These are phyloP conservation scores for Celastrina argiolus DNA, from an alignment of 2,888 invertebrate genomes.

Conservation along the genomic window DNA sequence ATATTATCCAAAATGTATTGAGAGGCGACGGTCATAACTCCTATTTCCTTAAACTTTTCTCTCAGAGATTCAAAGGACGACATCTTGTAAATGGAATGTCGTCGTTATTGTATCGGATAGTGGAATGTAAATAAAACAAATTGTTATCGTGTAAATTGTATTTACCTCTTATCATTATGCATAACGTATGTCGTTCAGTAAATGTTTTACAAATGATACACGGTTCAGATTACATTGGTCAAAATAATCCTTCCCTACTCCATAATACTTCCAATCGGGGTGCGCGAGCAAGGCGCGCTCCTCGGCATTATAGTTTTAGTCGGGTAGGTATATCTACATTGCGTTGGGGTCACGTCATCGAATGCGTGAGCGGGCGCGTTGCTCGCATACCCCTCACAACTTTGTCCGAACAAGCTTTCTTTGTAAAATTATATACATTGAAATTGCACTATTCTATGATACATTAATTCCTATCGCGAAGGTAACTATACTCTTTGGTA, in stretches of 20 bases:
- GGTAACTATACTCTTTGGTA: slow-evolving; percentile 77
- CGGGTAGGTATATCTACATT: slow-evolving; percentile 16
- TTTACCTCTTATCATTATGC: slow-evolving; percentile 74
- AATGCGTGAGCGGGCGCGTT: neutral
- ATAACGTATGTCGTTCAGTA: slow-evolving; percentile 63
- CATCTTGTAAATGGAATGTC: neutral
- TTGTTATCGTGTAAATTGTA: slow-evolving; percentile 72
- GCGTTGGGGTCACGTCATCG: neutral
- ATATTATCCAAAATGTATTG: too few species aligned
- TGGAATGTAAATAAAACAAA: slow-evolving; percentile 52
- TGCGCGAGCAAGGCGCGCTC: neutral
- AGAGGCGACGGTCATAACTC: too few species aligned
- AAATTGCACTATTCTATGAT: slow-evolving; percentile 65
- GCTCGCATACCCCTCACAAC: neutral
- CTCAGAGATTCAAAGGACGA: too few species aligned
- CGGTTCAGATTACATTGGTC: slow-evolving; percentile 74
- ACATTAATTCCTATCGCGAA: slow-evolving; percentile 67
- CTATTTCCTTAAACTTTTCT: too few species aligned
- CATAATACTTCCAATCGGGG: neutral
- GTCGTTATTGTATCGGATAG: too few species aligned
- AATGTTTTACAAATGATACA: slow-evolving; percentile 73
- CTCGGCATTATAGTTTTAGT: neutral
- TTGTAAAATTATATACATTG: slow-evolving; percentile 64
- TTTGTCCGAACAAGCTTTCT: slow-evolving; percentile 28
- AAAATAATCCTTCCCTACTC: slow-evolving; percentile 52